A percentile compares a stretch with the other conserved stretches of the same genome.
Conservation (phyloP, 1,140 invertebrate species). For the Brachionus koreanus region DNA sequence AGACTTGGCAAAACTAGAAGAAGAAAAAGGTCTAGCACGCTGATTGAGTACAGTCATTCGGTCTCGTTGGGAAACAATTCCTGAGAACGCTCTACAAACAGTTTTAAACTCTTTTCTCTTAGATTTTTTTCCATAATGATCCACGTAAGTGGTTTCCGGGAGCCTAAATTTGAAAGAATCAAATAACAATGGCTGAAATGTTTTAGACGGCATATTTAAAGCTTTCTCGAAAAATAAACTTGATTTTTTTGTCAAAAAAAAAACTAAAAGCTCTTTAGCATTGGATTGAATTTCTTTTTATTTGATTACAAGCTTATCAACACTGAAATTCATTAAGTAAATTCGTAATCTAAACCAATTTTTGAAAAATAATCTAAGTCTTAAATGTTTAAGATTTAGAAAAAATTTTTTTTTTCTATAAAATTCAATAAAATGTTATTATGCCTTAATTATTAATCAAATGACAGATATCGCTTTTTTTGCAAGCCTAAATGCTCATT, state of each 20-base stretch:
- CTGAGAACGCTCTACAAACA: neutral
- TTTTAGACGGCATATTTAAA: conserved; percentile 39
- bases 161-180: conserved; percentile 1
- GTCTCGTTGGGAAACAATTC: neutral
- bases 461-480: neutral
- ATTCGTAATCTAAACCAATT: neutral
- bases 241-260: neutral
- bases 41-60: neutral
- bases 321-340: conserved; percentile 15
- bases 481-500: neutral
- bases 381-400: neutral
- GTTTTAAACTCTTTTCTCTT: conserved; percentile 27
- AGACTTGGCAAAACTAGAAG: conserved; percentile 4
- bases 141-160: conserved; percentile 27
- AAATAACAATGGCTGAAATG: conserved; percentile 39
- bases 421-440: neutral
- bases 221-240: neutral
- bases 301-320: conserved; percentile 25
- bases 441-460: neutral
- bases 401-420: neutral
- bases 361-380: neutral
- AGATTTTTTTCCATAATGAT: conserved; percentile 33
- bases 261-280: conserved; percentile 6
- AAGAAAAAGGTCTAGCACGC: conserved; percentile 23
- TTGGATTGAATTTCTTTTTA: neutral